phyloP scores from a whole-genome alignment of 1,140 invertebrate species.

The Drosophila watanabei region DNA sequence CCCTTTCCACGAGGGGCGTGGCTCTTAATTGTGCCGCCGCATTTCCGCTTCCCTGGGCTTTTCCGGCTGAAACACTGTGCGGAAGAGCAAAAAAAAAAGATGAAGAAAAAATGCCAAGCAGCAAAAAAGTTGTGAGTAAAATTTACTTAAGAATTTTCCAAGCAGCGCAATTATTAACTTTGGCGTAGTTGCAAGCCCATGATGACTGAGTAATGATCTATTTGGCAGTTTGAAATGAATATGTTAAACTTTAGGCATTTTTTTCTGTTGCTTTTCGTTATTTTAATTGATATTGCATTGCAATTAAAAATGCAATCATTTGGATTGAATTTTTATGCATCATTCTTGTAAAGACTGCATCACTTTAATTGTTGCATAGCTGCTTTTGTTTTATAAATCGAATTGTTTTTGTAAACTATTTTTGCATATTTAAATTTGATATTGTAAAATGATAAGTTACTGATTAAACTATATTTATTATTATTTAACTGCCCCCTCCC shows the following conservation, averaged over 20 bases:
- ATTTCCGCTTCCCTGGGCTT: constrained; percentile 49
- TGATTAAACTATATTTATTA: not conserved
- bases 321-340: not conserved
- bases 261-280: not conserved
- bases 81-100: constrained; percentile 2
- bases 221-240: constrained; percentile 12
- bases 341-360: too few relatives aligned
- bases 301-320: not conserved
- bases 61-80: constrained; percentile 22
- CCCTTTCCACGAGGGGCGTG: constrained; percentile 13
- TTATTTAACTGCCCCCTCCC: too few relatives aligned
- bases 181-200: constrained; percentile 16
- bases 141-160: constrained; percentile 64
- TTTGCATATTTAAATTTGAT: not conserved
- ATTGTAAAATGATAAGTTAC: too few relatives aligned
- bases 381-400: too few relatives aligned
- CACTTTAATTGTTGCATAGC: not conserved
- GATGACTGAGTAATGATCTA: constrained; percentile 31
- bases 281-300: not conserved
- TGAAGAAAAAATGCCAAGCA: constrained; percentile 2
- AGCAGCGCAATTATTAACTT: constrained; percentile 55
- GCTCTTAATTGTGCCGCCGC: constrained; percentile 52
- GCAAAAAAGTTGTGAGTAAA: constrained; percentile 59
- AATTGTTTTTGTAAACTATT: not conserved
- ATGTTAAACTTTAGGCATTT: not conserved